Evolutionary conservation across 2,888 invertebrate genomes (phyloP).

Genomic region (Chesias legatella): DNA sequence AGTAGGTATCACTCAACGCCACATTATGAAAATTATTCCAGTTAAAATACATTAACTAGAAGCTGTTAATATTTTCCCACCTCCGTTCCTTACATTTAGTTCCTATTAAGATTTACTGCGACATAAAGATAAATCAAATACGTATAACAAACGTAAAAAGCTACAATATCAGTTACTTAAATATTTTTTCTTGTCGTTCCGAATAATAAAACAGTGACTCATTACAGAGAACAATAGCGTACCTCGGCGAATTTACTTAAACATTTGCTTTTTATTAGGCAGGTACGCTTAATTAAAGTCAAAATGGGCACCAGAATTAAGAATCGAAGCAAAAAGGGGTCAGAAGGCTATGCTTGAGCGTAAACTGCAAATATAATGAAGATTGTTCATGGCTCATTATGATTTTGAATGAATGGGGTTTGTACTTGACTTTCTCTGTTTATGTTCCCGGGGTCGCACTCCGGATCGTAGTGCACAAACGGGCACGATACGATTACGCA

Average conservation of each 20-base stretch:
- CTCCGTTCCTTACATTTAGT: too few species aligned
- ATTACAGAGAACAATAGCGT: conserved; percentile 66
- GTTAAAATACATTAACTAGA: too few species aligned
- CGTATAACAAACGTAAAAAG: conserved; percentile 13
- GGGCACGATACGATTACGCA: conserved; percentile 1
- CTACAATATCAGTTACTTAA: conserved; percentile 1
- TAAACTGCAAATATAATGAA: conserved; percentile 65
- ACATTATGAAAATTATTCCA: too few species aligned
- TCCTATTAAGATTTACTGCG: too few species aligned
- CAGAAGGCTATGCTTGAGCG: conserved; percentile 52
- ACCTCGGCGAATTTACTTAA: conserved; percentile 61
- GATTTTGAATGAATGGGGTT: conserved; percentile 67
- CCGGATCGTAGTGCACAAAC: not conserved
- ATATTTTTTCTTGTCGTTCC: not conserved
- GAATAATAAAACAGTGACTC: conserved; percentile 47
- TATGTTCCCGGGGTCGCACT: conserved; percentile 36
- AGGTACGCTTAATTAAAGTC: conserved; percentile 59
- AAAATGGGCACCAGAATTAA: conserved; percentile 60
- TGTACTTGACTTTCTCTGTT: conserved; percentile 46
- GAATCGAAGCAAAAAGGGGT: conserved; percentile 60
- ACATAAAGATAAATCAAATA: conserved; percentile 12
- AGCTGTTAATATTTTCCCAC: too few species aligned
- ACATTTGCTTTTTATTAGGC: conserved; percentile 59
- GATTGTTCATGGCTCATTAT: conserved; percentile 76
- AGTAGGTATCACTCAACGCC: too few species aligned